Evolutionary conservation across 2,888 invertebrate species (phyloP), one percentile per base, ranked within the genome.

Genomic region (Caenorhabditis afra): DNA sequence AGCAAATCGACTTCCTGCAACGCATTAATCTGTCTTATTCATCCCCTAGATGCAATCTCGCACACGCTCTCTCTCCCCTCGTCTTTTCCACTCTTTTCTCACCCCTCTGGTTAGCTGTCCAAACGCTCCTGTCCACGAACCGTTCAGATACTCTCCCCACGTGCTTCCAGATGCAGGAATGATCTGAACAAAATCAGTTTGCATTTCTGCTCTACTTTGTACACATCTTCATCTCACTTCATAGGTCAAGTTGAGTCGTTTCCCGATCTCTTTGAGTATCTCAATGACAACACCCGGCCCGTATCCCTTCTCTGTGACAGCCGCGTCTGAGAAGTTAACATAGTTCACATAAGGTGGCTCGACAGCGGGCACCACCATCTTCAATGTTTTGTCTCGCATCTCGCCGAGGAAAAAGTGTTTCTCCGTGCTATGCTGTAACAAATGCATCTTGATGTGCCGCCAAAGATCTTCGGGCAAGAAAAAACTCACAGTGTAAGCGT

Each of bases 261-360:
- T 74, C 29, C 76, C 81, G 37, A 89, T 79, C 37, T 85, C 85
- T 61, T 85, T 84, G 68, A 89, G 64, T 59, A 89, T 87, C 64
- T 89, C 86, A 47, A 88, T 87, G 12, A 88, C 87, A n/a, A 89
- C 82, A 35, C 89, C 89, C n/a, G 89, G 89, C 29, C 86, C 85
- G 66, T 83, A 87, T 14, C 88, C 88, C 16, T 61, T 71, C 16
- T 83, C 83, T n/a, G 61, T 52, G 49, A 75, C 78, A 37, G 83
- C 86, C 12, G 81, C 84, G 50, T 83, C 75, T 0, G 86, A 70
- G 35, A 85, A 83, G 73, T 89, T 89, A 18, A 89, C 77, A 55
- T 89, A 89, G 76, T 89, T 89, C 53, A 88, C 87, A 61, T 87
- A 86, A 47, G 87, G 87, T 11, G 86, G 87, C 47, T 87, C 87